phyloP scores from a whole-genome alignment of 2,888 invertebrate genomes.

The Eurytoma californica region DNA sequence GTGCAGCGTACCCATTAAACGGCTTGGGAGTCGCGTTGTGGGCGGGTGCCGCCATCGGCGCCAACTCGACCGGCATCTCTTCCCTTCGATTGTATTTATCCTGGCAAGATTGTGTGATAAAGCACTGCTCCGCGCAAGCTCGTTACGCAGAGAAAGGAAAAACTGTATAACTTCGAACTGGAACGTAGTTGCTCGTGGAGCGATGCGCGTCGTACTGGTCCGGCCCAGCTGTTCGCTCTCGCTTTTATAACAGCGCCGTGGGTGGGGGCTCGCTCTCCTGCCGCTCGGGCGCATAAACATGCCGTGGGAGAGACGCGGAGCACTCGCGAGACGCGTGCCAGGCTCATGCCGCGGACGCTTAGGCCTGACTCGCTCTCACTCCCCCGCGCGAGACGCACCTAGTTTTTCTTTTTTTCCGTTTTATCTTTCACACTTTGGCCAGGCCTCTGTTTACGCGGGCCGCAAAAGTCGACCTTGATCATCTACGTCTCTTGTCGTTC shows the following conservation, averaged over 20 bases:
- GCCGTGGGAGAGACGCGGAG: conserved; percentile 26
- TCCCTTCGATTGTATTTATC: not conserved
- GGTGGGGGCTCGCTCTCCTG: too few relatives aligned
- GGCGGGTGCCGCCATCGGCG: conserved; percentile 60
- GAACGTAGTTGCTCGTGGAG: conserved; percentile 25
- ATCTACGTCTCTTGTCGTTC: too few relatives aligned
- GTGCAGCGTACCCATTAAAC: conserved; percentile 62
- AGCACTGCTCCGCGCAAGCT: too few relatives aligned
- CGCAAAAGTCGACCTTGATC: too few relatives aligned
- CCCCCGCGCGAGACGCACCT: not conserved
- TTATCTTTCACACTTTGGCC: not conserved
- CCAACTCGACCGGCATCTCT: conserved; percentile 68
- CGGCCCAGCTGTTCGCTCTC: conserved; percentile 54
- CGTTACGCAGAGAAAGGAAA: too few relatives aligned
- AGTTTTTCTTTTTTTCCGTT: not conserved
- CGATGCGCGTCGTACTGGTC: conserved; percentile 63
- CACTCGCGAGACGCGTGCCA: conserved; percentile 69
- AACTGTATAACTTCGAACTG: not conserved
- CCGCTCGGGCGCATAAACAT: not conserved
- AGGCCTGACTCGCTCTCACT: too few relatives aligned
- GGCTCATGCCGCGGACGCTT: conserved; percentile 36
- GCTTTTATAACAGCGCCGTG: conserved; percentile 64
- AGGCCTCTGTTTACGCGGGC: not conserved
- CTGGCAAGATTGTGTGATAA: not conserved
- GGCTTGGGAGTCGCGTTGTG: conserved; percentile 57